phyloP scores from a whole-genome alignment of 1,140 invertebrate species.

The Drosophila willistoni region DNA sequence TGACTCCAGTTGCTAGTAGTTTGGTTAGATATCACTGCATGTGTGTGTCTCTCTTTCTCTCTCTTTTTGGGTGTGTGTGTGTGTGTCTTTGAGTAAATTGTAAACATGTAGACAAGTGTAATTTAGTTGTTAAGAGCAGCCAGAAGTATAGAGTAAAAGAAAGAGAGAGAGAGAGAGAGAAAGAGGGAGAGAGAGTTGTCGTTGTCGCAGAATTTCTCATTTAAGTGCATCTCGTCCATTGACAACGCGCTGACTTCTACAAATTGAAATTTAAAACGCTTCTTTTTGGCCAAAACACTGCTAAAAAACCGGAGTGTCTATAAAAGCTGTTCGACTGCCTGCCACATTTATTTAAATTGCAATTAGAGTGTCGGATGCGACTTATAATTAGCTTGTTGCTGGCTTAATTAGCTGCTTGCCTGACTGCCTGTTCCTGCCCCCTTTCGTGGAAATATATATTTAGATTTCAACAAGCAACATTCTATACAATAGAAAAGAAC shows the following conservation, averaged over 20 bases:
- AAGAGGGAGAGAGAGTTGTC: constrained; percentile 25
- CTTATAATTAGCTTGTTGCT: constrained; percentile 74
- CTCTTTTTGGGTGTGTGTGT: constrained; percentile 24
- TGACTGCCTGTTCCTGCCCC: background rate
- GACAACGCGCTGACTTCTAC: constrained; percentile 74
- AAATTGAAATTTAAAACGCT: constrained; percentile 81
- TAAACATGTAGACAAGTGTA: constrained; percentile 81
- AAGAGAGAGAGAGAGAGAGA: constrained; percentile 12
- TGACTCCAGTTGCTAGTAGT: constrained; percentile 43
- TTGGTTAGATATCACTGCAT: constrained; percentile 21
- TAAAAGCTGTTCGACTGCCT: constrained; percentile 54
- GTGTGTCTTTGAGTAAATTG: constrained; percentile 60
- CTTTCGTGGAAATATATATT: background rate
- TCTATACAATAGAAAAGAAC: constrained; percentile 49
- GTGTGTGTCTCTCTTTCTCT: constrained; percentile 8
- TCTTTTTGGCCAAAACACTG: constrained; percentile 47
- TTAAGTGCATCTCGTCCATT: constrained; percentile 43
- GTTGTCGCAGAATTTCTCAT: constrained; percentile 46
- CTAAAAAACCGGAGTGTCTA: constrained; percentile 58
- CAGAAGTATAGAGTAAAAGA: constrained; percentile 18
- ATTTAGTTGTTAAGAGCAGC: constrained; percentile 75
- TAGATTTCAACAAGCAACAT: constrained; percentile 24
- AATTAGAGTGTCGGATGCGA: constrained; percentile 63
- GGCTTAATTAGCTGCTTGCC: constrained; percentile 65
- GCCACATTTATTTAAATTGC: constrained; percentile 79